Percentiles rank a stretch among this genome's conserved stretches.
These are phyloP conservation scores for Yponomeuta plumbellus DNA, from an alignment of 2,888 invertebrate genomes.

Conservation along the genomic window DNA sequence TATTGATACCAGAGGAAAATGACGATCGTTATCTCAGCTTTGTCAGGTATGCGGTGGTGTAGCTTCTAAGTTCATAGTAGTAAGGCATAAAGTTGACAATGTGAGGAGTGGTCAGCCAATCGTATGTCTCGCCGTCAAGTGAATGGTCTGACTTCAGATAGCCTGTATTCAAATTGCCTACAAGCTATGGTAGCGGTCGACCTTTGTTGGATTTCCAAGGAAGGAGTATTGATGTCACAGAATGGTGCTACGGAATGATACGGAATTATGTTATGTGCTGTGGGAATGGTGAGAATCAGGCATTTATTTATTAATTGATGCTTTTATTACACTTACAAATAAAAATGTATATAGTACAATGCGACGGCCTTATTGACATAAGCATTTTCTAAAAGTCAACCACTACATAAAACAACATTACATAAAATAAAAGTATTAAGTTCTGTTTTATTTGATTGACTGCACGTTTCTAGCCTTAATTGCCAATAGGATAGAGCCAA, in stretches of 20 bases:
- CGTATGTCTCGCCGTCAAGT: neutral
- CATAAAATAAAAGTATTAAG: too few relatives aligned
- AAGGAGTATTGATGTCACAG: neutral
- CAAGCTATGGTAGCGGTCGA: neutral
- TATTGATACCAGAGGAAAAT: neutral
- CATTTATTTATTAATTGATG: too few relatives aligned
- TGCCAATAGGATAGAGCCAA: too few relatives aligned
- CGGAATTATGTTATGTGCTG: too few relatives aligned
- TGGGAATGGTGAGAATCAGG: too few relatives aligned
- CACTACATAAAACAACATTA: too few relatives aligned
- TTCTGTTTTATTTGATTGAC: too few relatives aligned
- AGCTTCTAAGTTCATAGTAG: neutral
- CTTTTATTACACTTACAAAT: too few relatives aligned
- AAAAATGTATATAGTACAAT: too few relatives aligned
- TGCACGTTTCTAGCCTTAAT: too few relatives aligned
- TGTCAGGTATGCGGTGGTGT: neutral
- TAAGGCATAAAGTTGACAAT: neutral
- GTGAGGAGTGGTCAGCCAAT: neutral
- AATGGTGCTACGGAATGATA: neutral
- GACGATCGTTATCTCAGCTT: neutral
- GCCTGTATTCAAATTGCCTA: neutral
- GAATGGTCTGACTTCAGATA: neutral
- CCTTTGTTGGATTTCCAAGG: neutral
- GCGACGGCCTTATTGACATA: too few relatives aligned
- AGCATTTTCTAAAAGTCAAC: too few relatives aligned